Percentiles rank a stretch among this genome's conserved stretches.
These are phyloP conservation scores for Dicranocentrus wangi DNA, from an alignment of 2,888 invertebrate genomes.

Conservation along the genomic window DNA sequence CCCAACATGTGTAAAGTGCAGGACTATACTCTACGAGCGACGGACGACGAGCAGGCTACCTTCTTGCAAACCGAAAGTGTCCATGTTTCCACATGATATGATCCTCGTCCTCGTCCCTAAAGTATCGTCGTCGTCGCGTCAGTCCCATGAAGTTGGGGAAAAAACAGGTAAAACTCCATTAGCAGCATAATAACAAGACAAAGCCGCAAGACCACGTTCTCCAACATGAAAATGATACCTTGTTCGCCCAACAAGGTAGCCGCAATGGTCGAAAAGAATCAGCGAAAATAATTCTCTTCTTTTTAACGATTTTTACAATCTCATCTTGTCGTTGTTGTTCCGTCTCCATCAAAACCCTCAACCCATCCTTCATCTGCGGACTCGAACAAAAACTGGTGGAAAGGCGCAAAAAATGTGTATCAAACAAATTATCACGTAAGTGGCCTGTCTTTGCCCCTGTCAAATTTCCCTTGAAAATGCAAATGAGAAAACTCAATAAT, in stretches of 20 bases:
- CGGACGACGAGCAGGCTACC: too few species aligned
- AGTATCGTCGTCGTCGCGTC: too few species aligned
- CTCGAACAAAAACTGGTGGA: not conserved
- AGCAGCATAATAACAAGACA: constrained; percentile 57
- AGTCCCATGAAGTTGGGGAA: not conserved
- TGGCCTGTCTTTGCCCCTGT: constrained; percentile 61
- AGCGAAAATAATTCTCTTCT: not conserved
- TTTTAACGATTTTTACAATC: too few species aligned
- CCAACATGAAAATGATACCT: constrained; percentile 44
- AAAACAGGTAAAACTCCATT: constrained; percentile 41
- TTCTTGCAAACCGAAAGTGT: constrained; percentile 22
- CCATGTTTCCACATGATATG: constrained; percentile 25
- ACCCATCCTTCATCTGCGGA: constrained; percentile 42
- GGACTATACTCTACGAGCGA: too few species aligned
- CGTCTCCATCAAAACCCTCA: constrained; percentile 4
- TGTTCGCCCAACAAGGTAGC: constrained; percentile 28
- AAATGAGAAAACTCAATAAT: constrained; percentile 56
- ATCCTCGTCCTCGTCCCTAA: too few species aligned
- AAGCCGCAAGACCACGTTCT: constrained; percentile 57
- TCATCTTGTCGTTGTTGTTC: not conserved
- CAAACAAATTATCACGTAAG: constrained; percentile 59
- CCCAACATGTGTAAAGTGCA: too few species aligned
- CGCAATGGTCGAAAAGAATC: constrained; percentile 9
- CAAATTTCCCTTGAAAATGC: constrained; percentile 50
- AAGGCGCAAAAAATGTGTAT: constrained; percentile 44